Evolutionary conservation across 2,113 vertebrate genomes (phyloP), one percentile per base, ranked within the genome.

Genomic region (Onychorhynchus coronatus): DNA sequence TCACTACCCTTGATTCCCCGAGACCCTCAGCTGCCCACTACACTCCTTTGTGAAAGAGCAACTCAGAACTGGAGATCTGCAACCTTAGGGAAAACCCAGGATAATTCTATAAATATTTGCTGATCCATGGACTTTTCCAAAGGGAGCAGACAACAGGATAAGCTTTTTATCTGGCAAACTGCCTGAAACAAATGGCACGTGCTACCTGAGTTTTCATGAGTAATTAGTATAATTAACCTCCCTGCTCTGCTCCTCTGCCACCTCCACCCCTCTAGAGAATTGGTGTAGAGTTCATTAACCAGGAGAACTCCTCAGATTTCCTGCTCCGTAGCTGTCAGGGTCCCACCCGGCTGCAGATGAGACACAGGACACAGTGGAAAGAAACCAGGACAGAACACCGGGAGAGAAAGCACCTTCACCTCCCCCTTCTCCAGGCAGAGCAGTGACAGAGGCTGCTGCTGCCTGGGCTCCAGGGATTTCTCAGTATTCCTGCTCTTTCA

Each of bases 141-240:
- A 47, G 88, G 62, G 61, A 85, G n/a, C 49, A 68, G 91, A 61
- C 42, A 72, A 24, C 19, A 27, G 74, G 10, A 31, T n/a, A 56
- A 92, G 86, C 56, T 78, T 78, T 75, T 65, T 20, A n/a, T 28
- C 73, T 91, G 88, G 91, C 94, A 82, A 53, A 67, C 33, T 23
- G 84, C 93, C 91, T 27, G 74, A 52, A 89, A 65, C 44, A 89
- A 92, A 85, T 35, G 33, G 87, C 55, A 63, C 2, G 7, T 35
- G 71, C 87, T 47, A 72, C 95, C 87, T 78, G 89, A 59, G 91
- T 72, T 68, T 68, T 53, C 70, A 61, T 30, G 59, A 55, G 71
- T 56, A 88, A 94, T 95, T 82, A 93, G 79, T 81, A 59, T 88
- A 89, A 95, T 89, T 85, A 94, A 88, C 71, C 84, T 83, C 91